Evolutionary conservation across 1,140 invertebrate species (phyloP), one percentile per base, ranked within the genome.

Genomic region (Zaprionus tsacasi): DNA sequence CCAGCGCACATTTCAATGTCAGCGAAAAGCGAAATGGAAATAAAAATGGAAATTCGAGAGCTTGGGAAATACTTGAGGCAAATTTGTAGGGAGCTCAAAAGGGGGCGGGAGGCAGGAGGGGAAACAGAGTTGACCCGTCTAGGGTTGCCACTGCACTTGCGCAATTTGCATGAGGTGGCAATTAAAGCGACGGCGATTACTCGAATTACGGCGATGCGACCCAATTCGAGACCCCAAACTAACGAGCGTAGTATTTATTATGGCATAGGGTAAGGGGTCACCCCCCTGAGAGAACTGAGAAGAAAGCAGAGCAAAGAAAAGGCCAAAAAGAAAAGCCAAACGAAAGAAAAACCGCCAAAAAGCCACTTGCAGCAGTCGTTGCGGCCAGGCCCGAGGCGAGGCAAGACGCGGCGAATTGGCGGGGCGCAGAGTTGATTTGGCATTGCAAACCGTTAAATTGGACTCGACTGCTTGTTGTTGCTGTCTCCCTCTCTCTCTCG

Each of bases 241-340:
- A 87, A 79, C 82, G 82, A 86, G 61, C 82, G 63, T 58, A 68
- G 73, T 82, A 86, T 82, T 82, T 82, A 87, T 78, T 76, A 60
- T 38, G 50, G 54, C 52, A 56, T 35, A 48, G 36, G 21, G 38
- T 13, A 30, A 3, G 27, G 27, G 27, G 27, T 30, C 27, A 30
- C 27, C 27, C 4, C 27, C 27, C 1, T 30, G 21, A 43, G 59
- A 48, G 21, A 33, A 12, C 17, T 12, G 36, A 17, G 54, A 56
- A 60, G 8, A 15, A n/a, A 52, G 30, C 33, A 25, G 33, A 33
- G 43, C 30, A 60, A 63, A 57, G 56, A 30, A 43, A 7, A 50
- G 17, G 45, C 45, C 21, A 3, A 58, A 67, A 38, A 59, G 66
- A 73, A 70, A 50, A 64, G 63, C 70, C 71, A 57, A 75, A 63